phyloP scores from a whole-genome alignment of 2,113 vertebrate species.

The Seriola quinqueradiata region DNA sequence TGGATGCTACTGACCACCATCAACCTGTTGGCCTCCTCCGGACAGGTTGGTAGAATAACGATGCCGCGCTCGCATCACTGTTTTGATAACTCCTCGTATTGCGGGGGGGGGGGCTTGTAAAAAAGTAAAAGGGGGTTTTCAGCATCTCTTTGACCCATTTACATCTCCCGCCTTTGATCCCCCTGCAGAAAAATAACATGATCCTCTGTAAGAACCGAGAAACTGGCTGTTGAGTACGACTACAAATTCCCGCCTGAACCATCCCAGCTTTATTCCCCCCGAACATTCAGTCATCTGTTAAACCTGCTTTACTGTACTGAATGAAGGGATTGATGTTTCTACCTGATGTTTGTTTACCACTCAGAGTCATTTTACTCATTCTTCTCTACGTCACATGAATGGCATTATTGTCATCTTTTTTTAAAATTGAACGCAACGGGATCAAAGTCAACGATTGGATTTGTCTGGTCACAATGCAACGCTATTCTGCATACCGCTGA shows the following conservation, averaged over 20 bases:
- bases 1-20: constrained; percentile 99
- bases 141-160: constrained; percentile 35
- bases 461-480: not conserved
- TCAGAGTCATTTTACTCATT: not conserved
- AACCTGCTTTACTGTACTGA: not conserved
- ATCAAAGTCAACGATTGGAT: not conserved
- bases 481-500: no score
- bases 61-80: not conserved
- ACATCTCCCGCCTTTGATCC: constrained; percentile 32
- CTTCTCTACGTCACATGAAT: not conserved
- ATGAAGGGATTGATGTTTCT: not conserved
- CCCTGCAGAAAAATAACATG: constrained; percentile 25
- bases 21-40: constrained; percentile 97
- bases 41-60: constrained; percentile 88
- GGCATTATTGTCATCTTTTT: no score
- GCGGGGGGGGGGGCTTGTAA: no score
- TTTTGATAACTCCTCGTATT: not conserved
- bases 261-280: not conserved
- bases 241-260: constrained; percentile 8
- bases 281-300: not conserved
- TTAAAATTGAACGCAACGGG: not conserved
- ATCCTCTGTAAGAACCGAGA: constrained; percentile 1
- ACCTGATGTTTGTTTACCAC: not conserved
- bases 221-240: constrained; percentile 1
- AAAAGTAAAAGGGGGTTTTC: no score